Evolutionary conservation across 2,113 vertebrate genomes (phyloP).

Genomic region (Aldabrachelys gigantea): DNA sequence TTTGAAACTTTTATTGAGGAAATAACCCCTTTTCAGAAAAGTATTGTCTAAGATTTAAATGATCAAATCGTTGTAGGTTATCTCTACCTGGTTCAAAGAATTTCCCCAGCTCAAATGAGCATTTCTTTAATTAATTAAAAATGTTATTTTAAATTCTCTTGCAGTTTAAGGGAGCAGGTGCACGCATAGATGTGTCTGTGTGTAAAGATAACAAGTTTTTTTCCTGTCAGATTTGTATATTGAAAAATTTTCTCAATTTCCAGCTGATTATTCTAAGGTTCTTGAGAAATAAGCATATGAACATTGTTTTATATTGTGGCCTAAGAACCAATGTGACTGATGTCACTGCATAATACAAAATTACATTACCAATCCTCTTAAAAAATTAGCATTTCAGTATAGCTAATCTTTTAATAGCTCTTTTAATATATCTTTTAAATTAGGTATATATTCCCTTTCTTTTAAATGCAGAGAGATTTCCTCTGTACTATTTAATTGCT

Average conservation of each 20-base stretch:
- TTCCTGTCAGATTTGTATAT: neutral
- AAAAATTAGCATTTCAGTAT: neutral
- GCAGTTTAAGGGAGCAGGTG: neutral
- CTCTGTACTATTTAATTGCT: neutral
- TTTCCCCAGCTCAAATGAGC: neutral
- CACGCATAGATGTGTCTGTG: neutral
- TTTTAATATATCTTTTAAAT: neutral
- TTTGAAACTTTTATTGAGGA: neutral
- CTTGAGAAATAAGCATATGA: neutral
- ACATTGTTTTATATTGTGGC: neutral
- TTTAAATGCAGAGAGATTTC: neutral
- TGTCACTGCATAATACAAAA: neutral
- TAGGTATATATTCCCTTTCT: neutral
- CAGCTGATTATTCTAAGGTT: neutral
- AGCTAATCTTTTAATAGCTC: neutral
- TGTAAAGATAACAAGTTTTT: neutral
- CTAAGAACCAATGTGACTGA: neutral
- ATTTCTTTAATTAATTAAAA: neutral
- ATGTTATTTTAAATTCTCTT: neutral
- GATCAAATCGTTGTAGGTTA: too few species aligned
- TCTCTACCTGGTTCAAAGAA: neutral
- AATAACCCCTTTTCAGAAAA: neutral
- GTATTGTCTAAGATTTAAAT: neutral
- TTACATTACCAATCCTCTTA: neutral
- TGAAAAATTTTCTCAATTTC: neutral